A percentile compares a stretch with the other conserved stretches of the same genome.
Evolutionary conservation across 2,888 invertebrate species (phyloP).

Genomic region (Acleris laterana): DNA sequence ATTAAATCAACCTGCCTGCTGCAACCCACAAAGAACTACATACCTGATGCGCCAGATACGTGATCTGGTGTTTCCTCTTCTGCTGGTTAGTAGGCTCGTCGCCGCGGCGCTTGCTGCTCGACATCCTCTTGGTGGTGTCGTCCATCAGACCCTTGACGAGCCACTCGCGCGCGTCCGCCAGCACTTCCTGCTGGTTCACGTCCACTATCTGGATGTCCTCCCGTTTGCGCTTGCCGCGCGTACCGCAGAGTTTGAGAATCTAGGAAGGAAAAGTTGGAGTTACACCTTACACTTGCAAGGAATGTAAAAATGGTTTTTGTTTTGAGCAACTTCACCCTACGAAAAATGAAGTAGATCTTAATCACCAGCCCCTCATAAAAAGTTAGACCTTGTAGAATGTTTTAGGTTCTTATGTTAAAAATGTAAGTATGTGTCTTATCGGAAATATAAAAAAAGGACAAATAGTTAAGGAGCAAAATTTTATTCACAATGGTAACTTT

Average conservation of each 20-base stretch:
- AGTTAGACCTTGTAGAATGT: too few relatives aligned
- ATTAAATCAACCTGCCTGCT: too few relatives aligned
- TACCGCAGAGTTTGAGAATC: constrained; percentile 88
- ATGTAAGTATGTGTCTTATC: too few relatives aligned
- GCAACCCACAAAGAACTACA: not conserved
- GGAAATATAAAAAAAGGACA: too few relatives aligned
- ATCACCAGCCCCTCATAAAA: too few relatives aligned
- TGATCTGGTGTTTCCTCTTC: constrained; percentile 96
- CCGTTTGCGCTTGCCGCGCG: constrained; percentile 85
- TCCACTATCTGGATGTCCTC: constrained; percentile 91
- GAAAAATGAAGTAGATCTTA: too few relatives aligned
- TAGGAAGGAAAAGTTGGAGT: constrained; percentile 45
- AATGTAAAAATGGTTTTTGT: too few relatives aligned
- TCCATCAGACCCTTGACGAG: constrained; percentile 91
- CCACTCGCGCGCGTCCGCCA: constrained; percentile 92
- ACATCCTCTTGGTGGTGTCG: constrained; percentile 83
- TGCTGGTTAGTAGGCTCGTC: constrained; percentile 88
- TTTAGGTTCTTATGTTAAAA: too few relatives aligned
- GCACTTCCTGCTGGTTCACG: constrained; percentile 91
- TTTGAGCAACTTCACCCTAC: too few relatives aligned
- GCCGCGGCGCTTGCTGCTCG: constrained; percentile 81
- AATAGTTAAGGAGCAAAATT: too few relatives aligned
- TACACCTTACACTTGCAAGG: not conserved
- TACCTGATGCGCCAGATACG: constrained; percentile 94
- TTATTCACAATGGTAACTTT: too few relatives aligned